Conservation (phyloP, 1,140 invertebrate genomes). For the Cyclargus thomasi region DNA sequence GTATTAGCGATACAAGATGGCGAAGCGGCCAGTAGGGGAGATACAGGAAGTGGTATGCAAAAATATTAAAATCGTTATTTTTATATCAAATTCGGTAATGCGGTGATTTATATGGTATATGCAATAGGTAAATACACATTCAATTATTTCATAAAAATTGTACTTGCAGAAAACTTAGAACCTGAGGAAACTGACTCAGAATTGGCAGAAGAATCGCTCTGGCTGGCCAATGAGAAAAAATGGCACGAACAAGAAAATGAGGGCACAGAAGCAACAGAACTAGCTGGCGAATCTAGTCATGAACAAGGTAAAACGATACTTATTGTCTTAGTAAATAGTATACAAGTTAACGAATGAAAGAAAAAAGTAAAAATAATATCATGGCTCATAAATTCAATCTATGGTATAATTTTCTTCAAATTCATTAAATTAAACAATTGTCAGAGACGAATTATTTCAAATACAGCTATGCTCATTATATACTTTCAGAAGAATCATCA, state of each 20-base stretch:
- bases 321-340: too few species aligned
- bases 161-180: not conserved
- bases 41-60: too few species aligned
- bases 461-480: not conserved
- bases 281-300: not conserved
- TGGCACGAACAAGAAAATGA: constrained; percentile 24
- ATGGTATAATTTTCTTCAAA: too few species aligned
- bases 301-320: not conserved
- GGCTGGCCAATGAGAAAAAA: constrained; percentile 18
- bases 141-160: not conserved
- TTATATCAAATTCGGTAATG: too few species aligned
- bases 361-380: too few species aligned
- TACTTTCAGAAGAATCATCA: not conserved
- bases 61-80: too few species aligned
- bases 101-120: too few species aligned
- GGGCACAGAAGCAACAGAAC: constrained; percentile 15
- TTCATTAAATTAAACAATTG: too few species aligned
- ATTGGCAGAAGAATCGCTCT: not conserved
- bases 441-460: too few species aligned
- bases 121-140: not conserved
- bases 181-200: not conserved
- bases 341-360: too few species aligned
- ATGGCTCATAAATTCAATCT: too few species aligned
- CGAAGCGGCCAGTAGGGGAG: not conserved
- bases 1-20: constrained; percentile 5